Evolutionary conservation across 2,113 vertebrate genomes (phyloP), one percentile per base, ranked within the genome.

Genomic region (Heliornis fulica): DNA sequence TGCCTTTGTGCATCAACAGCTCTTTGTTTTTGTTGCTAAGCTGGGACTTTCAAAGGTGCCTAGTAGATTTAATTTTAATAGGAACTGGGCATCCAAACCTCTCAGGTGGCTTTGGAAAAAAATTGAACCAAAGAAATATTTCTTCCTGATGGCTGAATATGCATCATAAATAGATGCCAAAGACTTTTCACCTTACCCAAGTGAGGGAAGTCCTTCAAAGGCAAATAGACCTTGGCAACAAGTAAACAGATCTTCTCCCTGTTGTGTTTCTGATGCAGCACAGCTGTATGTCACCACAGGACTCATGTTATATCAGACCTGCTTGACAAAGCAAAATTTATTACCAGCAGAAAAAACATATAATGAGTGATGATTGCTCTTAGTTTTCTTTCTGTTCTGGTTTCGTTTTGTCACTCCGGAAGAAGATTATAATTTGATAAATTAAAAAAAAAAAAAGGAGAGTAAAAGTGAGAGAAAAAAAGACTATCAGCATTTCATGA

Each of bases 31-130:
- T 81, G 25, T 61, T 68, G 20, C 48, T 72, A 87, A 82, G 13
- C 15, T 77, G 32, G 57, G 38, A 70, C 22, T 83, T 87, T 91
- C 70, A 95, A 87, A 93, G 19, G 59, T 87, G 64, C 31, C 53
- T 77, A 8, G 50, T 43, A 83, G 45, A 87, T 71, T 89, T 85
- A 84, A 84, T 96, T 95, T 94, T 79, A 88, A 76, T 54, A 85
- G 70, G 20, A 63, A 72, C 31, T 54, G 17, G 56, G 54, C 15
- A 85, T 83, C 31, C 40, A 83, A 32, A 72, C 61, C 19, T 75
- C 77, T 91, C 70, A 38, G 2, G 31, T 89, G 70, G 31, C 7
- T 82, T 89, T 34, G 16, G 36, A 91, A 89, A 84, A 87, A 71
- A 64, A 22, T 6, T 51, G 23, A 53, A 16, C 51, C 45, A 82